phyloP scores from a whole-genome alignment of 1,140 invertebrate species.

The Rhynchophorus ferrugineus region DNA sequence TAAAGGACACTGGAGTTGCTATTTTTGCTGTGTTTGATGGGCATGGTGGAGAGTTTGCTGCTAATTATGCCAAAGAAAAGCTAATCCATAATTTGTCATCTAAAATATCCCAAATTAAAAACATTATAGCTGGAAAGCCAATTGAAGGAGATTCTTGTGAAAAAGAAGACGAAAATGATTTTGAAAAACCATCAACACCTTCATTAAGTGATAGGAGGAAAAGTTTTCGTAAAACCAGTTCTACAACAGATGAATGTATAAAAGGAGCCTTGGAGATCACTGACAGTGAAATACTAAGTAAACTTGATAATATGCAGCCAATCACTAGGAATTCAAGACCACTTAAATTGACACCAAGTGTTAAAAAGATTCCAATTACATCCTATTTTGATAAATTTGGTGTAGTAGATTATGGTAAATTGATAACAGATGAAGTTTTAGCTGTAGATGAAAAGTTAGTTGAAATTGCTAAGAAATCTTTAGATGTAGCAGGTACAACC shows the following conservation, averaged over 20 bases:
- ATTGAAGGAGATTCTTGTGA: constrained; percentile 39
- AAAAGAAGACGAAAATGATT: constrained; percentile 40
- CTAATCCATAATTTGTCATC: constrained; percentile 68
- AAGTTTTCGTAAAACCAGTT: constrained; percentile 60
- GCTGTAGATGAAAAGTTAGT: constrained; percentile 71
- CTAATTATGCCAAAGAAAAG: constrained; percentile 80
- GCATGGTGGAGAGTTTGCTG: constrained; percentile 90
- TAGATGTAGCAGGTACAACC: constrained; percentile 89
- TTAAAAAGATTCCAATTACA: constrained; percentile 33
- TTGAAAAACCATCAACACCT: constrained; percentile 35
- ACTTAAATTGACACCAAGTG: constrained; percentile 23
- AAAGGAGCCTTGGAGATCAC: constrained; percentile 52
- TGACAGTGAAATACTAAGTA: constrained; percentile 58
- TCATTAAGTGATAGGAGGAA: constrained; percentile 47
- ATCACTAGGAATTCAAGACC: constrained; percentile 54
- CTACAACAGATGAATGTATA: constrained; percentile 48
- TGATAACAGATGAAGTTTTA: constrained; percentile 80
- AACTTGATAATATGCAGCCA: constrained; percentile 53
- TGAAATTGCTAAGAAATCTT: constrained; percentile 69
- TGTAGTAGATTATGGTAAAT: constrained; percentile 67
- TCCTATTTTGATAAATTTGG: constrained; percentile 53
- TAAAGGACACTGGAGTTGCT: constrained; percentile 66
- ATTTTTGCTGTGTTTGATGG: constrained; percentile 92
- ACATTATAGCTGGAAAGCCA: constrained; percentile 54
- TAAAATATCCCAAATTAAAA: constrained; percentile 64